Evolutionary conservation across 2,113 vertebrate genomes (phyloP).

Genomic region (Nanorana parkeri): DNA sequence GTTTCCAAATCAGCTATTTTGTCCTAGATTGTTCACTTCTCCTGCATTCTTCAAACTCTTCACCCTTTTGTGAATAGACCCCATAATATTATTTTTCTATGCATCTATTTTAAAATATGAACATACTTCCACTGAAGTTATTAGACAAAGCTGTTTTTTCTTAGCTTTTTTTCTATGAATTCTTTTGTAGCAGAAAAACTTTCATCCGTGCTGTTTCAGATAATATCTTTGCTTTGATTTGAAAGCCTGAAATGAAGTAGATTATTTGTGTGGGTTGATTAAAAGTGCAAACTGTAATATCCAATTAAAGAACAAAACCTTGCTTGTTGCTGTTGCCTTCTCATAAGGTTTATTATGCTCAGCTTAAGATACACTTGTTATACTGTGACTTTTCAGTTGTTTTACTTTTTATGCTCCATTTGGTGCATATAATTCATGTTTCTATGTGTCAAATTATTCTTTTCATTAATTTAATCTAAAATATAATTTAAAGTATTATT

Average conservation of each 20-base stretch:
- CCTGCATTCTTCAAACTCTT: no score
- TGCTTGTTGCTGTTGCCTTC: constrained; percentile 36
- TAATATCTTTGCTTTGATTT: constrained; percentile 51
- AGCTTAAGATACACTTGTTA: constrained; percentile 32
- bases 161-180: constrained; percentile 14
- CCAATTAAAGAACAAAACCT: constrained; percentile 50
- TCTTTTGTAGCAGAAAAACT: constrained; percentile 45
- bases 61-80: no score
- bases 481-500: background rate
- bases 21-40: no score
- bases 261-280: constrained; percentile 49
- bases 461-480: constrained; percentile 16
- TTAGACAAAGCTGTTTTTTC: constrained; percentile 35
- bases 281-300: constrained; percentile 48
- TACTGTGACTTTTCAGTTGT: constrained; percentile 16
- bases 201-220: constrained; percentile 35
- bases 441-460: background rate
- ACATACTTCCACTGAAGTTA: constrained; percentile 3
- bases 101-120: background rate
- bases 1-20: no score
- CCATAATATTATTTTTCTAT: constrained; percentile 4
- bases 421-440: constrained; percentile 5
- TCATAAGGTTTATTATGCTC: constrained; percentile 35
- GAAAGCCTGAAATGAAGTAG: constrained; percentile 36
- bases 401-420: constrained; percentile 31